These are phyloP conservation scores for Caiman crocodilus DNA, from an alignment of 2,797 vertebrate species.

Conservation along the genomic window DNA sequence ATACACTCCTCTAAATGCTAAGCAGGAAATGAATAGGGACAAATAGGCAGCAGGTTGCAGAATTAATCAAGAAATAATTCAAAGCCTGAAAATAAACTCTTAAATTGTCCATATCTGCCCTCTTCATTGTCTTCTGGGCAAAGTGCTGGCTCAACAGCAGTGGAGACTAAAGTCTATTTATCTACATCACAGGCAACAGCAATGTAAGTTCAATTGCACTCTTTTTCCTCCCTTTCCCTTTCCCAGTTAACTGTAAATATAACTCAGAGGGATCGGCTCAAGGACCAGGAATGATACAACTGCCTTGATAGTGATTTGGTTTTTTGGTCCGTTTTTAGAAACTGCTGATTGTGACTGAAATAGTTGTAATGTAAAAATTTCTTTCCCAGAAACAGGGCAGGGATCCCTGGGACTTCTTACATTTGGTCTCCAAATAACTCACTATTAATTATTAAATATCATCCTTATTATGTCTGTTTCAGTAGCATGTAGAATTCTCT, in stretches of 20 bases:
- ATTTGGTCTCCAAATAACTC: too few species aligned
- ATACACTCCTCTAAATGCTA: not conserved
- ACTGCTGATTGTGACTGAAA: not conserved
- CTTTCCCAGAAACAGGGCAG: not conserved
- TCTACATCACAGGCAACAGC: not conserved
- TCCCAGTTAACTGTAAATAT: not conserved
- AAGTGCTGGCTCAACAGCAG: not conserved
- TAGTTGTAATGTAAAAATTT: not conserved
- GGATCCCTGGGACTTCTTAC: not conserved
- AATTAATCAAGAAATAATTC: conserved; percentile 67
- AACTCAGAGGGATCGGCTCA: not conserved
- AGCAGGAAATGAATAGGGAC: conserved; percentile 3
- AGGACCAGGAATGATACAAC: not conserved
- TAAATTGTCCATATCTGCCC: conserved; percentile 1
- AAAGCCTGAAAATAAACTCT: conserved; percentile 56
- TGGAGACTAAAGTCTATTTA: not conserved
- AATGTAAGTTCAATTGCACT: not conserved
- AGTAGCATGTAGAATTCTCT: not conserved
- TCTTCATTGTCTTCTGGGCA: not conserved
- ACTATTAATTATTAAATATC: too few species aligned
- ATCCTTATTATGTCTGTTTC: not conserved
- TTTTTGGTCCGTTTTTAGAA: not conserved
- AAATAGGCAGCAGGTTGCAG: conserved; percentile 55
- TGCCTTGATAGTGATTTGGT: not conserved
- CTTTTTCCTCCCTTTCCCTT: not conserved